A percentile compares a stretch with the other conserved stretches of the same genome.
These are phyloP conservation scores for Indicator indicator DNA, from an alignment of 2,113 vertebrate species.

Conservation along the genomic window DNA sequence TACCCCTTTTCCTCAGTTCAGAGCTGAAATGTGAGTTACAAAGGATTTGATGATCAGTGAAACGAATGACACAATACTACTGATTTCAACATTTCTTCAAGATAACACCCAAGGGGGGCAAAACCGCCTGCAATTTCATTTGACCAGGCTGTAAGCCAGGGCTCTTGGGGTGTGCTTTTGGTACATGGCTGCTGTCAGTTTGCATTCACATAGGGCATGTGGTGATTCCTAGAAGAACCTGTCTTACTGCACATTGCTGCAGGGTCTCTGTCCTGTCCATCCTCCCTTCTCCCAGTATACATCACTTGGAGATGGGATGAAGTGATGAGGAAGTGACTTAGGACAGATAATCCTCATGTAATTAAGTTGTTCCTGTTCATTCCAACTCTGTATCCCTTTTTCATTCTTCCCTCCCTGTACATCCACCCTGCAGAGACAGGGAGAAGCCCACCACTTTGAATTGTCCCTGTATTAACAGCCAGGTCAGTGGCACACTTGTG, in stretches of 20 bases:
- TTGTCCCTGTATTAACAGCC: too few species aligned
- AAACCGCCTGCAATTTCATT: neutral
- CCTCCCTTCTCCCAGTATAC: neutral
- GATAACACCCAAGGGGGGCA: neutral
- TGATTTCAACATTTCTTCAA: neutral
- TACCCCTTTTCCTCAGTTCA: neutral
- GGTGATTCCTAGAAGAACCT: neutral
- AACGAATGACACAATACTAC: neutral
- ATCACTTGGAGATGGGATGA: too few species aligned
- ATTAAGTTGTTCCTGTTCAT: neutral
- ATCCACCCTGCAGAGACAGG: neutral
- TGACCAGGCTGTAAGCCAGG: neutral
- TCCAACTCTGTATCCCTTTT: neutral
- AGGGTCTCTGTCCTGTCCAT: neutral
- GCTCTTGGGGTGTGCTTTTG: neutral
- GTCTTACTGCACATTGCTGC: neutral
- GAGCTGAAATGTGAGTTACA: neutral
- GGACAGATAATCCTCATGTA: neutral
- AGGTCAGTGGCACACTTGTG: accelerated
- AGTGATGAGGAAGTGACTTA: neutral
- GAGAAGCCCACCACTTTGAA: neutral
- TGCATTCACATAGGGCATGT: neutral
- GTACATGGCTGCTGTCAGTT: neutral
- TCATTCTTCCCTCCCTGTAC: neutral
- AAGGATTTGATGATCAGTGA: neutral